Evolutionary conservation across 92 coral and sea anemone genomes (phyloP).

Genomic region (Parazoanthus swiftii): DNA sequence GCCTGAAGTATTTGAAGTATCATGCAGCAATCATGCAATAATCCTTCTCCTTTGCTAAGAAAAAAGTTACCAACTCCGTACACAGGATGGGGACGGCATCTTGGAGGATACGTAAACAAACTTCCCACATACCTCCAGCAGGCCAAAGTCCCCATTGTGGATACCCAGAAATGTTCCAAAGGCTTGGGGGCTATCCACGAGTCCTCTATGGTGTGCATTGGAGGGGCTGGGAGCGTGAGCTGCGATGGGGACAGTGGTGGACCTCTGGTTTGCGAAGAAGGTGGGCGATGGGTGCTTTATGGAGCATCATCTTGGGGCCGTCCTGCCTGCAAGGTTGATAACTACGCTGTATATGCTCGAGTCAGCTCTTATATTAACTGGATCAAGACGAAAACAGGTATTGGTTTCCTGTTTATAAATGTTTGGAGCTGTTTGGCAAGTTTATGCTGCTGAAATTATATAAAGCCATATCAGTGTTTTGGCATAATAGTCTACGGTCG

Average conservation of each 20-base stretch:
- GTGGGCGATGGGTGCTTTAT: constrained; percentile 8
- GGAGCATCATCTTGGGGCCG: constrained; percentile 25
- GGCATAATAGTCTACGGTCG: too few species aligned
- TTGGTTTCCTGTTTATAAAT: neutral
- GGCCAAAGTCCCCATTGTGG: constrained; percentile 45
- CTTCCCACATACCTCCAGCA: constrained; percentile 37
- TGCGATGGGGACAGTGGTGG: constrained; percentile 48
- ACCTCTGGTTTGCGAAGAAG: constrained; percentile 16
- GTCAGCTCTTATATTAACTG: constrained; percentile 14
- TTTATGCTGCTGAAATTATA: neutral
- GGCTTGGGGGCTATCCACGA: constrained; percentile 29
- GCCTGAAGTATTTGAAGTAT: too few species aligned
- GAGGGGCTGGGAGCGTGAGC: constrained; percentile 40
- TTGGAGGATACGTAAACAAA: constrained; percentile 22
- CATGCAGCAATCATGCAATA: too few species aligned
- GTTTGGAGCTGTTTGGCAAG: neutral
- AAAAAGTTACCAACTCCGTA: neutral
- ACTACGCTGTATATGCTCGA: constrained; percentile 21
- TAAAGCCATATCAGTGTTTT: neutral
- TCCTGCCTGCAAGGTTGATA: neutral
- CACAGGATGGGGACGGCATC: constrained; percentile 27
- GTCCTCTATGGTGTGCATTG: constrained; percentile 40
- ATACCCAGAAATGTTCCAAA: constrained; percentile 10
- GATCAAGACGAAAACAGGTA: constrained; percentile 23
- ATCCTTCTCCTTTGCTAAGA: too few species aligned